Evolutionary conservation across 2,797 vertebrate species (phyloP).

Genomic region (Smutsia temminckii): DNA sequence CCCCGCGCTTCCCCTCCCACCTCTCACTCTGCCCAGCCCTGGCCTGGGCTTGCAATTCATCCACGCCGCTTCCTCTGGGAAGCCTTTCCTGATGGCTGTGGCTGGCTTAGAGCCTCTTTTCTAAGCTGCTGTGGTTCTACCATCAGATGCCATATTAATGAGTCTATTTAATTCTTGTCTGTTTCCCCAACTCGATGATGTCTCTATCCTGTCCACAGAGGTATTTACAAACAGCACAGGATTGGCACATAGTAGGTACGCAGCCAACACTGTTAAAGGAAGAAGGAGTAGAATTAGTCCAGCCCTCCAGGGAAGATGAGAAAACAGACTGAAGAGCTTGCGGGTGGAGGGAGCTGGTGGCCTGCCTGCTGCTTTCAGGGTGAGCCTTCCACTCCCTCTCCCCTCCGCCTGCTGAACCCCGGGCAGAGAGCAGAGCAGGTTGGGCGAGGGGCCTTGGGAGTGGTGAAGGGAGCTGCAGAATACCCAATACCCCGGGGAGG

Average conservation of each 20-base stretch:
- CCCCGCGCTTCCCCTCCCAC: too few species aligned
- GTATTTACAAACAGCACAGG: not conserved
- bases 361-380: not conserved
- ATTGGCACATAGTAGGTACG: not conserved
- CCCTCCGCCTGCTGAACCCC: not conserved
- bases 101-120: not conserved
- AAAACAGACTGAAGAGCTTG: not conserved
- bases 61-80: not conserved
- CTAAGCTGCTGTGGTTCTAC: not conserved
- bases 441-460: not conserved
- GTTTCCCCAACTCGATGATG: not conserved
- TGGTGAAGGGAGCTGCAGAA: not conserved
- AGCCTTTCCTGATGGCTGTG: not conserved
- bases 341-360: not conserved
- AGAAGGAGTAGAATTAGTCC: not conserved
- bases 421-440: not conserved
- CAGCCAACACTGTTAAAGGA: not conserved
- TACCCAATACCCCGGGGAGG: not conserved
- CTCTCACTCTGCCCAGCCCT: not conserved
- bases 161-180: not conserved
- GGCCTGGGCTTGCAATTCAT: not conserved
- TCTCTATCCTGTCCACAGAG: not conserved
- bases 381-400: not conserved
- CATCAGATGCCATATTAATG: not conserved
- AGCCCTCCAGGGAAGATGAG: not conserved